Evolutionary conservation across 2,113 vertebrate genomes (phyloP), one percentile per base, ranked within the genome.

Genomic region (Ceratotherium simum): DNA sequence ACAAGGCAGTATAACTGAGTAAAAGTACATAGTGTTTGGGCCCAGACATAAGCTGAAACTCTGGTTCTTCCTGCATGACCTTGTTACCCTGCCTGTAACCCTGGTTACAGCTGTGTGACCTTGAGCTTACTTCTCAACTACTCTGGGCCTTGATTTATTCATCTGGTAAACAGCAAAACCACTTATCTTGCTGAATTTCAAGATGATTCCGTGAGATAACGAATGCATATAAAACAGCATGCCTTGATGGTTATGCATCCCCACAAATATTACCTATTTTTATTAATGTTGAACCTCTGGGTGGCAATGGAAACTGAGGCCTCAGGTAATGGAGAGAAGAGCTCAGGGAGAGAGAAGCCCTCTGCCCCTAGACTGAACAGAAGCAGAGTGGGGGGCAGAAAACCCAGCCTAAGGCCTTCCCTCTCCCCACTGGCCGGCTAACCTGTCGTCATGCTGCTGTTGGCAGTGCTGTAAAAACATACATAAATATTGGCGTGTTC

Each of bases 401-500:
- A 94, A 27, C 16, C 8, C 56, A 75, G 13, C 46, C 39, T 16
- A 17, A 54, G 12, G 67, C 33, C 80, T 84, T 23, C 85, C 27
- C 29, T 48, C 12, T 13, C n/a, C 25, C 23, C 25, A 7, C 4
- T 5, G 46, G 16, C 78, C 17, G 10, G 62, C 58, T 67, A 80
- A 89, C 25, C 76, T 70, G 85, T 85, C 69, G 46, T 21, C 90
- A 69, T 60, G 70, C 91, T 70, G 82, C 83, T 48, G 65, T 86
- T 83, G 96, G 90, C 90, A 82, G 27, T 10, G 12, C n/a, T 1
- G 0, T 97, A 91, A 72, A 90, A 92, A 86, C 73, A 56, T 88
- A 91, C 81, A 93, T 96, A 97, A 97, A 98, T 82, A 96, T 36
- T 93, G 88, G 81, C 1, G 0, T 81, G 46, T 85, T 96, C 91